Base-by-base conservation (phyloP, 2,797 vertebrate species). In the Crax fasciolata region DNA sequence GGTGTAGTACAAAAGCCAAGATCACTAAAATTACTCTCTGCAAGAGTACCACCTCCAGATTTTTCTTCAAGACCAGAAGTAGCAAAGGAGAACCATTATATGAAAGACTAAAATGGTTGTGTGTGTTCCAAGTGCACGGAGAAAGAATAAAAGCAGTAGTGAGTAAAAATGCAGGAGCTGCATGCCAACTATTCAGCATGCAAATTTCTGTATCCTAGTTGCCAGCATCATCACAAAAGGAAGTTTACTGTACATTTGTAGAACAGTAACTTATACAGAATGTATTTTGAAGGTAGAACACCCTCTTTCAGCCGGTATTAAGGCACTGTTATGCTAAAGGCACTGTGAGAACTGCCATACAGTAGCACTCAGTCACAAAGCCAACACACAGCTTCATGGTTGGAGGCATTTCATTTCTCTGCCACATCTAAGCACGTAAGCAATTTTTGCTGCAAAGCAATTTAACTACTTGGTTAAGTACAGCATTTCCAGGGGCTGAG, bases 11-110 rank as follows among this genome's bases (percentile, higher is more conserved):
- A 20, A 57, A 15, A n/a, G 10, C 4, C 10, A 30, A 87, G 52
- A 88, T 58, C 44, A 84, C 85, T 79, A 85, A 91, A 84, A 84
- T 67, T 87, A 95, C 59, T 66, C 93, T 95, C 86, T 78, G 72
- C 66, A 70, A 87, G 94, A 89, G 90, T 85, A 95, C 87, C 73
- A 82, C 93, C 90, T 93, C 90, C 94, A 88, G 43, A 32, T 93
- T 89, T 87, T 80, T 27, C 75, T 90, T 75, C 24, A 23, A 75
- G 89, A 88, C 62, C 70, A 95, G 82, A 95, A 96, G 82, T 13
- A 93, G 94, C 66, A 91, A 92, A 89, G 70, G 57, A 93, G 24
- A 92, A 16, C 55, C 75, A 91, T 81, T 91, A 75, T 7, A 95
- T 13, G 59, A 84, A 63, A 92, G 75, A 90, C 49, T 73, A 87